Evolutionary conservation across 2,113 vertebrate genomes (phyloP).

Genomic region (Bambusicola thoracicus): DNA sequence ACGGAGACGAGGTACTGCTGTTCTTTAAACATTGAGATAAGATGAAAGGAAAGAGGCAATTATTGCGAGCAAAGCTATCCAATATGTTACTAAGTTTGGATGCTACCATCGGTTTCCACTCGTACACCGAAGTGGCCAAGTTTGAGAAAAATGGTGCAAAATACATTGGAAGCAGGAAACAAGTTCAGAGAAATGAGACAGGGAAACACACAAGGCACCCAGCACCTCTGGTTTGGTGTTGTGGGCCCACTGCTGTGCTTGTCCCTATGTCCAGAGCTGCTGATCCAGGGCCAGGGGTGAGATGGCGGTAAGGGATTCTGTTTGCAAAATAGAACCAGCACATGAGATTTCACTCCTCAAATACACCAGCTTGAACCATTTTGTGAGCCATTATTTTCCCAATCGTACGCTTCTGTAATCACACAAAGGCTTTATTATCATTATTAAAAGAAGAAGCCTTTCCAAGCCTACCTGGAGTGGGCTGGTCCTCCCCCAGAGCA

Average conservation of each 20-base stretch:
- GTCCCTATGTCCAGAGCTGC: rapidly evolving
- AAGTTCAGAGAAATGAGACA: neutral
- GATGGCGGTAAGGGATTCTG: neutral
- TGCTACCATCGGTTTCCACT: slow-evolving; percentile 46
- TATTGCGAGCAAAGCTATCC: slow-evolving; percentile 53
- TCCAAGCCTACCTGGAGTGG: neutral
- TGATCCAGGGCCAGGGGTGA: rapidly evolving
- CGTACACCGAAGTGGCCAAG: neutral
- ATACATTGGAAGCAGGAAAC: neutral
- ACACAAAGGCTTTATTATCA: neutral
- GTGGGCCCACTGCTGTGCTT: rapidly evolving
- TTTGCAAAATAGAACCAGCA: neutral
- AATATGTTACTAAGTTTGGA: slow-evolving; percentile 51
- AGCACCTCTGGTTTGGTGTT: neutral
- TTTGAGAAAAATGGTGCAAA: neutral
- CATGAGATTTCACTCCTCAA: neutral
- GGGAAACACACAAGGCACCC: neutral
- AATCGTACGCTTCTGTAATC: neutral
- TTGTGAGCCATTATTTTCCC: neutral
- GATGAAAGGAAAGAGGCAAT: slow-evolving; percentile 65
- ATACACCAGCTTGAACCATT: rapidly evolving
- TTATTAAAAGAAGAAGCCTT: neutral
- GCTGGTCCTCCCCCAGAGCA: neutral
- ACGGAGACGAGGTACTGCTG: slow-evolving; percentile 48
- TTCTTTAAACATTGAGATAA: slow-evolving; percentile 51